These are phyloP conservation scores for Mylabris sibirica DNA, from an alignment of 2,888 invertebrate genomes.

Conservation along the genomic window DNA sequence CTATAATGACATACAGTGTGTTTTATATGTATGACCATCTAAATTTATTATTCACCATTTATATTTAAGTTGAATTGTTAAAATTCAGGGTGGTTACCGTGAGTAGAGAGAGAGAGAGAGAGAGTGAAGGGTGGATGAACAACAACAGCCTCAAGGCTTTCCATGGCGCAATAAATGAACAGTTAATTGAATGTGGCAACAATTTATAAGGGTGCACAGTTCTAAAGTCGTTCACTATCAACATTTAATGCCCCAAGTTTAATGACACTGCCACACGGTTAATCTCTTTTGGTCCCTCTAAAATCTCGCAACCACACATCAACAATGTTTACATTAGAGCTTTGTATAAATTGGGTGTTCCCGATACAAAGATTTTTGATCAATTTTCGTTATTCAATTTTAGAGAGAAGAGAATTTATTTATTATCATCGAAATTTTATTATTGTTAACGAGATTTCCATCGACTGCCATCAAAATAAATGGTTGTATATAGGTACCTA, in stretches of 20 bases:
- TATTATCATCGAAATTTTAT: not conserved
- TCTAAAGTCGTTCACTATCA: constrained; percentile 38
- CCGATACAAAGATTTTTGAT: not conserved
- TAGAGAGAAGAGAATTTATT: too few relatives aligned
- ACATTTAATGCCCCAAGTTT: constrained; percentile 43
- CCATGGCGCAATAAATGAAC: constrained; percentile 36
- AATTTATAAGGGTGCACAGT: constrained; percentile 42
- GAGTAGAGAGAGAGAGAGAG: too few relatives aligned
- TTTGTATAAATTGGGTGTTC: not conserved
- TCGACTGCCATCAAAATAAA: not conserved
- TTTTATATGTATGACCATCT: not conserved
- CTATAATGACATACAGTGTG: not conserved
- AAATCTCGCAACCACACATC: not conserved
- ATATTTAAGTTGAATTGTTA: not conserved
- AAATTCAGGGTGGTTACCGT: too few relatives aligned
- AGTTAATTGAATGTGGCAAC: constrained; percentile 44
- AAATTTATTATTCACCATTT: not conserved
- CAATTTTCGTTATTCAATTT: not conserved
- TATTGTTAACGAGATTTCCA: not conserved
- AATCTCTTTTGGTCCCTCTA: constrained; percentile 17
- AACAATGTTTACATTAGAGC: constrained; percentile 10
- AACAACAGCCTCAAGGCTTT: constrained; percentile 1
- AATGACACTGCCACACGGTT: constrained; percentile 41
- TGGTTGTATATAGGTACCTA: too few relatives aligned
- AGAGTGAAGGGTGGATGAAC: not conserved